Evolutionary conservation across 2,113 vertebrate genomes (phyloP), one percentile per base, ranked within the genome.

Genomic region (Myocastor coypus): DNA sequence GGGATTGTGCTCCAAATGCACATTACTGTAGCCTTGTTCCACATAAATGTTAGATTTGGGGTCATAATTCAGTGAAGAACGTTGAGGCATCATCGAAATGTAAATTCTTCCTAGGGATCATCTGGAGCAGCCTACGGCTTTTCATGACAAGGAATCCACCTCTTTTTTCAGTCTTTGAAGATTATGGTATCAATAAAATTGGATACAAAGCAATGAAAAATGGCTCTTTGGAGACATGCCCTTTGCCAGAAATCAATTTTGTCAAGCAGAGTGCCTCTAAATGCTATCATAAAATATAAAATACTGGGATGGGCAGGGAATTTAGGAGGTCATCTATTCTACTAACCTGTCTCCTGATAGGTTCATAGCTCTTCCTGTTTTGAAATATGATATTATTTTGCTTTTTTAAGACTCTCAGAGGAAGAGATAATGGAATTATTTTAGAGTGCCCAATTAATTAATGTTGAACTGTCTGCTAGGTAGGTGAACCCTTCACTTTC

Each of bases 181-280:
- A 94, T 97, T 91, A 97, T 61, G 26, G 55, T 57, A 87, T 96
- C 87, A 93, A 96, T 97, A 96, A 95, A 95, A 93, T 92, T 71
- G 69, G 84, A 89, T 40, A 92, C 37, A 96, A 93, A 91, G 13
- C 40, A 57, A 87, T 95, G 94, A 96, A 91, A 96, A 95, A 95
- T 96, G 81, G 59, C 71, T 73, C 96, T 95, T 94, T 91, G 81
- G 89, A 97, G 96, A 94, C 75, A 80, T 50, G 77, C 37, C 83
- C 83, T 97, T 95, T 97, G 89, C 68, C 57, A 96, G 87, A 94
- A 96, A 96, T 96, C 93, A 95, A 55, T 96, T 96, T 96, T 93
- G 19, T 20, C 87, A 26, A 42, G 64, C 63, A 95, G 52, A 71
- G 89, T 83, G 40, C 69, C n/a, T 94, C 92, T 94, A 81, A 94